These are phyloP conservation scores for Grapholita molesta DNA, from an alignment of 1,140 invertebrate genomes.

Conservation along the genomic window DNA sequence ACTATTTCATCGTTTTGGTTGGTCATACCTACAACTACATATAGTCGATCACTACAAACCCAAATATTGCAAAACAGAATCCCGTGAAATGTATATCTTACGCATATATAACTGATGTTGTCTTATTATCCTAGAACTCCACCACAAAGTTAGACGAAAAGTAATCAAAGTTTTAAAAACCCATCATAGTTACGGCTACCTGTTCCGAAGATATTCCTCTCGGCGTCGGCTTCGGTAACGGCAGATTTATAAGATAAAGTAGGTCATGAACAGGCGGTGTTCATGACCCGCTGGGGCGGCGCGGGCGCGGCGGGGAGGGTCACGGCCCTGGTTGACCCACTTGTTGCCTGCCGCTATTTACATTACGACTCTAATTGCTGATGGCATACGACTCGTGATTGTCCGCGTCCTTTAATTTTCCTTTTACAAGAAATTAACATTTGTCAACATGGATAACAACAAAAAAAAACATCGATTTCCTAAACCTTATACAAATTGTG, in stretches of 20 bases:
- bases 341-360: constrained; percentile 69
- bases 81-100: background rate
- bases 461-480: background rate
- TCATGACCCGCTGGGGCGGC: constrained; percentile 54
- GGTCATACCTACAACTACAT: too few species aligned
- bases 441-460: background rate
- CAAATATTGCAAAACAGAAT: too few species aligned
- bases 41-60: too few species aligned
- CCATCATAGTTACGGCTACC: constrained; percentile 7
- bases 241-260: constrained; percentile 62
- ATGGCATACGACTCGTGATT: constrained; percentile 36
- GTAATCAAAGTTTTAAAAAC: constrained; percentile 6
- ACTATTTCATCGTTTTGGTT: too few species aligned
- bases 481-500: background rate
- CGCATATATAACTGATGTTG: background rate
- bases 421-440: background rate
- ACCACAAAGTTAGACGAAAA: background rate
- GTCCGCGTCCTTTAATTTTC: background rate
- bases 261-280: constrained; percentile 65
- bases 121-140: background rate
- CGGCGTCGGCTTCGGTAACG: constrained; percentile 14
- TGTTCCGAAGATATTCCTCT: background rate
- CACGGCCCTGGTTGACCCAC: constrained; percentile 63
- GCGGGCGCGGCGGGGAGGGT: constrained; percentile 26
- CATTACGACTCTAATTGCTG: constrained; percentile 65